These are phyloP conservation scores for Thaumatotibia leucotreta DNA, from an alignment of 1,140 invertebrate species.

Conservation along the genomic window DNA sequence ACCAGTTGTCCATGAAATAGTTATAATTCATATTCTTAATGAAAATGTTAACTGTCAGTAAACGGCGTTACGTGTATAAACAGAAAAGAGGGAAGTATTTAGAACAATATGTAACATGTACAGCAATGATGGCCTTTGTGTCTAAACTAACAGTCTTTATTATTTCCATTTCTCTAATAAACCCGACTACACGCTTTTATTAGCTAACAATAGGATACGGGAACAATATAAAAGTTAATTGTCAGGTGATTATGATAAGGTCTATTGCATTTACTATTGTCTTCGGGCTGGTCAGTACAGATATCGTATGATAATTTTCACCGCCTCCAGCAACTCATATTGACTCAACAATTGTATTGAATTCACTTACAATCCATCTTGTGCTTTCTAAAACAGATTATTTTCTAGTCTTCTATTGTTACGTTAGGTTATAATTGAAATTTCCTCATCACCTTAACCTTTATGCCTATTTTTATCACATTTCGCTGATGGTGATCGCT, in stretches of 20 bases:
- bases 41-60: too few species aligned
- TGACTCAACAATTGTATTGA: background rate
- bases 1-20: too few species aligned
- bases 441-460: too few species aligned
- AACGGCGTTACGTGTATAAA: too few species aligned
- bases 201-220: background rate
- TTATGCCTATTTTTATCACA: too few species aligned
- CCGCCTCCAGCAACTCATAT: background rate
- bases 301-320: background rate
- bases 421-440: background rate
- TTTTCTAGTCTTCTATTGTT: background rate
- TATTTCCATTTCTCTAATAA: background rate
- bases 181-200: background rate
- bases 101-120: too few species aligned
- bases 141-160: background rate
- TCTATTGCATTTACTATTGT: background rate
- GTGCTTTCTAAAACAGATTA: background rate
- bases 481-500: too few species aligned
- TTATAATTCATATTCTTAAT: too few species aligned
- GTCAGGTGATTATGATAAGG: background rate
- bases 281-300: background rate
- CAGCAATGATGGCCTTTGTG: too few species aligned
- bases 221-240: constrained; percentile 7
- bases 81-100: too few species aligned
- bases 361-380: constrained; percentile 1